phyloP scores from a whole-genome alignment of 2,888 invertebrate species.

The Andrena minutula region DNA sequence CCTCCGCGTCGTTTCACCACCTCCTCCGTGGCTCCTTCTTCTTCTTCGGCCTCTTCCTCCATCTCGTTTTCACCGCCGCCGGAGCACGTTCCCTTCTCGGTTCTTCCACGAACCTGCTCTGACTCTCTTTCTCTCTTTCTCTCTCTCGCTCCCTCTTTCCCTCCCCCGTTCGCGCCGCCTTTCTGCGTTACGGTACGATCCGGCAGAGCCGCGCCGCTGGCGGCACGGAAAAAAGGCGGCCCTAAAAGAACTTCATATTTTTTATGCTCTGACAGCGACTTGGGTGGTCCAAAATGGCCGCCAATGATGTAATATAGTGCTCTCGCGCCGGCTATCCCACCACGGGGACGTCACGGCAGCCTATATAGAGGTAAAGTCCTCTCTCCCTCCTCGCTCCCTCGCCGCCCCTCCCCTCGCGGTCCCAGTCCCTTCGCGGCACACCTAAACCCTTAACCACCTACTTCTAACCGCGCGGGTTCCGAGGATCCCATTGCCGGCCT shows the following conservation, averaged over 20 bases:
- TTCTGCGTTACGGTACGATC: conserved; percentile 77
- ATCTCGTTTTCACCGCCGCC: conserved; percentile 23
- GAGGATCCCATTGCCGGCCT: conserved; percentile 63
- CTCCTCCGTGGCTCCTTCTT: conserved; percentile 45
- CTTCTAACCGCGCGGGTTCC: conserved; percentile 71
- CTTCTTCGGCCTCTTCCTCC: conserved; percentile 31
- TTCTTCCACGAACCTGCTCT: conserved; percentile 26
- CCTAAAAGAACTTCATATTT: conserved; percentile 85
- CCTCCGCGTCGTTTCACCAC: conserved; percentile 20
- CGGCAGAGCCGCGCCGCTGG: conserved; percentile 79
- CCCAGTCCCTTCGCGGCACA: conserved; percentile 36
- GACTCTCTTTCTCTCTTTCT: conserved; percentile 48
- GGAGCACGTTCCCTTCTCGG: conserved; percentile 46
- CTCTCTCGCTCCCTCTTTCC: conserved; percentile 45
- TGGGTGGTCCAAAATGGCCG: conserved; percentile 85
- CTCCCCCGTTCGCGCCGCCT: conserved; percentile 75
- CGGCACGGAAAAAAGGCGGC: conserved; percentile 85
- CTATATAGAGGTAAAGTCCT: conserved; percentile 71
- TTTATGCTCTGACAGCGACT: conserved; percentile 85
- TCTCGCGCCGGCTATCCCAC: conserved; percentile 71
- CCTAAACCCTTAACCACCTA: conserved; percentile 68
- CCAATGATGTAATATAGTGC: conserved; percentile 85
- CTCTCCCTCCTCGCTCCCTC: conserved; percentile 7
- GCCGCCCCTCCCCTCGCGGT: conserved; percentile 1
- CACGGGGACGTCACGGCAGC: conserved; percentile 65